Conservation (phyloP, 2,113 vertebrate genomes). For the Elgaria multicarinata region DNA sequence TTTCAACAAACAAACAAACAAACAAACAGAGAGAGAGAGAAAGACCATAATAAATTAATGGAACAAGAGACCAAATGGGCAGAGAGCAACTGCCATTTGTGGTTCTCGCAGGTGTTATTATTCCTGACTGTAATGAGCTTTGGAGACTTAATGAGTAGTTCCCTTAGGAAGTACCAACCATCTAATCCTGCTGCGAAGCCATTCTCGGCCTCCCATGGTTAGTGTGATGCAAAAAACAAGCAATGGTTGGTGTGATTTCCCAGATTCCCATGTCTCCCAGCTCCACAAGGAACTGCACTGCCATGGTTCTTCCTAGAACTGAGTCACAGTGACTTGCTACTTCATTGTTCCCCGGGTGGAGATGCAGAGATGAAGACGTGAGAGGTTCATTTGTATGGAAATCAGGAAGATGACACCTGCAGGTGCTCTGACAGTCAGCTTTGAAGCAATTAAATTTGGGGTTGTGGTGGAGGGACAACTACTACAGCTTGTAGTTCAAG, state of each 20-base stretch:
- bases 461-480: slow-evolving; percentile 38
- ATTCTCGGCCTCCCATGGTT: background rate
- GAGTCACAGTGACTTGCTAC: slow-evolving; percentile 7
- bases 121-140: slow-evolving; percentile 36
- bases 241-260: background rate
- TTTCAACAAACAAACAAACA: background rate
- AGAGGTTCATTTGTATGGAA: slow-evolving; percentile 55
- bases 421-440: slow-evolving; percentile 54
- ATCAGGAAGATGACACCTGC: slow-evolving; percentile 36
- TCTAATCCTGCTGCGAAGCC: slow-evolving; percentile 39
- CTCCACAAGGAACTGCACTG: slow-evolving; percentile 16
- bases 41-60: background rate
- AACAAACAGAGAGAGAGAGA: background rate
- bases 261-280: slow-evolving; percentile 26
- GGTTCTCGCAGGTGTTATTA: background rate
- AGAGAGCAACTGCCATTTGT: fast-evolving
- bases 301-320: slow-evolving; percentile 43
- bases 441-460: slow-evolving; percentile 57
- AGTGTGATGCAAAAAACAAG: slow-evolving; percentile 35
- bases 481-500: slow-evolving; percentile 20
- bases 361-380: slow-evolving; percentile 38
- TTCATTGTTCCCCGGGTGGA: slow-evolving; percentile 55
- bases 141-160: slow-evolving; percentile 33
- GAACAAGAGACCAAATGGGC: background rate
- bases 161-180: background rate